A percentile compares a stretch with the other conserved stretches of the same genome.
Conservation (phyloP, 30 jellyfish, hydroid and myxozoan species). For the Mastigias papua region DNA sequence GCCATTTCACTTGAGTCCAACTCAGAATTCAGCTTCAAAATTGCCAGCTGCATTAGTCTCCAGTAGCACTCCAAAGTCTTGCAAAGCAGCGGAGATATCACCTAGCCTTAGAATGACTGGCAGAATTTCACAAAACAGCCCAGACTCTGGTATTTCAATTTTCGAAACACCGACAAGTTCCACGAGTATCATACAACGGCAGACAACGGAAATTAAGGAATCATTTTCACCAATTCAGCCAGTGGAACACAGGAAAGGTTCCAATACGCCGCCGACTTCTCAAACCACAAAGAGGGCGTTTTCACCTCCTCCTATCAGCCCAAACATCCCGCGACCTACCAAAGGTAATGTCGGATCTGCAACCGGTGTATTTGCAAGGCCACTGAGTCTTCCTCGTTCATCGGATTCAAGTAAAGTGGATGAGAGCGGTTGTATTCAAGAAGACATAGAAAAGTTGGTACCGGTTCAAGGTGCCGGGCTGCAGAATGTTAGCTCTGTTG, state of each 20-base stretch:
- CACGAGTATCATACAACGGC: slow-evolving; percentile 22
- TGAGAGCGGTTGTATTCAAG: slow-evolving; percentile 1
- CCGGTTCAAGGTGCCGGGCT: background rate
- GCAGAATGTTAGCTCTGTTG: background rate
- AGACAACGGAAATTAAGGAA: slow-evolving; percentile 43
- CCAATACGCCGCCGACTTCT: slow-evolving; percentile 62
- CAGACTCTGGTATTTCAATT: slow-evolving; percentile 95
- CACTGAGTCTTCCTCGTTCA: slow-evolving; percentile 48
- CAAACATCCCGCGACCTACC: slow-evolving; percentile 35
- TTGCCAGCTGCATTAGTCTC: slow-evolving; percentile 41
- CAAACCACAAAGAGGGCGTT: slow-evolving; percentile 76
- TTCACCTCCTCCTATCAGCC: slow-evolving; percentile 69
- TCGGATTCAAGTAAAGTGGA: slow-evolving; percentile 9
- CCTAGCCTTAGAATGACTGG: slow-evolving; percentile 65
- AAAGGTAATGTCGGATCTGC: slow-evolving; percentile 80
- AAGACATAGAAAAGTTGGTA: background rate
- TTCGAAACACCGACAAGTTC: slow-evolving; percentile 40
- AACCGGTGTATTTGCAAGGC: slow-evolving; percentile 88
- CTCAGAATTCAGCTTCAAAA: slow-evolving; percentile 62
- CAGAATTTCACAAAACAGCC: slow-evolving; percentile 76
- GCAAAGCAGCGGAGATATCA: slow-evolving; percentile 48
- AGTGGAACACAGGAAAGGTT: slow-evolving; percentile 30
- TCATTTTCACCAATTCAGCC: slow-evolving; percentile 96
- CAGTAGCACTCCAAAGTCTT: slow-evolving; percentile 88
- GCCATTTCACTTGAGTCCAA: slow-evolving; percentile 76